Evolutionary conservation across 2,113 vertebrate species (phyloP), one percentile per base, ranked within the genome.

Genomic region (Dissostichus mawsoni): DNA sequence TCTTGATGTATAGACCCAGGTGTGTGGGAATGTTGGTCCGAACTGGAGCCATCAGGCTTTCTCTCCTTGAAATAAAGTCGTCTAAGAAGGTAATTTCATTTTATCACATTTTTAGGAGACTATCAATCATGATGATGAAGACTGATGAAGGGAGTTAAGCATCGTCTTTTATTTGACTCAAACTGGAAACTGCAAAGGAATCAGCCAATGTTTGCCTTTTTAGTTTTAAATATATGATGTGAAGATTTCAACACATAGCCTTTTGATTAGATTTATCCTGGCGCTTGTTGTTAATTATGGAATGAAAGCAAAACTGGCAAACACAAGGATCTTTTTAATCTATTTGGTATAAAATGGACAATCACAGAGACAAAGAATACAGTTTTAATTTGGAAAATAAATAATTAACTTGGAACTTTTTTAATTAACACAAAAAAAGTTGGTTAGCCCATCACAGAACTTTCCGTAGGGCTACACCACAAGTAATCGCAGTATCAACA

Each of bases 1-100:
- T 61, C 64, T 64, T 81, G 74, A 81, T 75, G 62, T 55, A 53
- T 70, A 9, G 74, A 69, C 0, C 7, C 36, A 41, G 62, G 67
- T 71, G 69, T 55, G 52, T 5, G 48, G 25, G 45, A 5, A 66
- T 66, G 47, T 5, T 70, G 55, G 64, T 64, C 61, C 36, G 7
- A 76, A 63, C 57, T 50, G n/a, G 16, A 33, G 2, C 74, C 13
- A 61, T 3, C n/a, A 78, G 64, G 56, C 55, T 65, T 16, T 72
- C 47, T 10, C 16, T 17, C 5, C 5, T 10, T 17, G 11, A 50
- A 13, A 9, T 18, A 80, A 50, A 69, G 16, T 68, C 48, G 36
- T 50, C 67, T 0, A 18, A 29, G 25, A 44, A 25, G 29, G 61
- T 56, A 52, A 0, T 52, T 65, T 63, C 0, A 23, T 41, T 16